Conservation (phyloP, 2,113 vertebrate genomes). For the Varanus salvator region DNA sequence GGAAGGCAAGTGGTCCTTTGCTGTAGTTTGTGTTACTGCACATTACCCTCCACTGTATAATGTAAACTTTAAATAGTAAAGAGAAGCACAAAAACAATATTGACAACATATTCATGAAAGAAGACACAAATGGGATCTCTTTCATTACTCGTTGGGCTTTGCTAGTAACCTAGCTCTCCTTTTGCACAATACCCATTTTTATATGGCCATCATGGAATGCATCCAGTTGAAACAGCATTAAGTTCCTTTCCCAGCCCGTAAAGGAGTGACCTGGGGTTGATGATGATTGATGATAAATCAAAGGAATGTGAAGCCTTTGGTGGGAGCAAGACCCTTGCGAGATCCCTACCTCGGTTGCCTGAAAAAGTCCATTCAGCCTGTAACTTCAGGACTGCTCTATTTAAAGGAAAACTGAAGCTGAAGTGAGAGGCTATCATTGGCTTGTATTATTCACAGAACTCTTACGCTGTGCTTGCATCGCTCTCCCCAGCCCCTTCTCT, state of each 20-base stretch:
- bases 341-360: background rate
- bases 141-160: background rate
- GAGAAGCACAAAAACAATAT: background rate
- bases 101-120: background rate
- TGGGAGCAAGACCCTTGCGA: background rate
- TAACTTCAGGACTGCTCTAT: background rate
- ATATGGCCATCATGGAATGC: background rate
- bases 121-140: background rate
- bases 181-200: background rate
- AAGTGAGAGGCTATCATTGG: background rate
- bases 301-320: background rate
- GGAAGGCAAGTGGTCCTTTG: background rate
- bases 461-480: background rate
- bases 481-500: no score
- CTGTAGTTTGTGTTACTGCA: background rate
- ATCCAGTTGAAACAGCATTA: slow-evolving; percentile 5
- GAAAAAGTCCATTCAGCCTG: background rate
- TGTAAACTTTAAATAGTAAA: background rate
- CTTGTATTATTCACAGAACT: background rate
- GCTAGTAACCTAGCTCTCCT: background rate
- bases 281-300: slow-evolving; percentile 24
- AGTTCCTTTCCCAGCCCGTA: background rate
- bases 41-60: background rate
- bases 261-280: slow-evolving; percentile 8
- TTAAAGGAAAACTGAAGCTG: background rate